phyloP scores from a whole-genome alignment of 2,113 vertebrate species.

The Eonycteris spelaea region DNA sequence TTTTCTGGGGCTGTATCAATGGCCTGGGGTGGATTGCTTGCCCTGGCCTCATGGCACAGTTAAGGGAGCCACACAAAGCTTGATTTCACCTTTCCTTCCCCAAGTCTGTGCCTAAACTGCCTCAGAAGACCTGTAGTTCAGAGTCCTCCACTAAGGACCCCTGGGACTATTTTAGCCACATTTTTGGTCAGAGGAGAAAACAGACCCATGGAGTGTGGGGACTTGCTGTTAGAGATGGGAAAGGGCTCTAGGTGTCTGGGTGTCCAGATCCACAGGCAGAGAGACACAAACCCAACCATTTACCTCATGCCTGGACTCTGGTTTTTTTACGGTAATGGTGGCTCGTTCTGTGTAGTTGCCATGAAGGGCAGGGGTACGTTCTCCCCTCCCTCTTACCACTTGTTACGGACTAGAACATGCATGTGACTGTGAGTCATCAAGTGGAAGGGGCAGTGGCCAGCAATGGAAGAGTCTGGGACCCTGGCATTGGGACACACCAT shows the following conservation, averaged over 20 bases:
- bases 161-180: background rate
- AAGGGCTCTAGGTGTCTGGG: background rate
- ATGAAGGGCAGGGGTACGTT: background rate
- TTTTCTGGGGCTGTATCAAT: background rate
- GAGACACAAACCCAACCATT: background rate
- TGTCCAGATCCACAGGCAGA: background rate
- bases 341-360: background rate
- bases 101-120: background rate
- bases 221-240: background rate
- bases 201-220: background rate
- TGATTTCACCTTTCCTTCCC: background rate
- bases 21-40: background rate
- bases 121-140: background rate
- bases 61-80: background rate
- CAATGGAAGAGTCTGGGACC: background rate
- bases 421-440: background rate
- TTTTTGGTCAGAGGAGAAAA: background rate
- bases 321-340: background rate
- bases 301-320: background rate
- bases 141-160: background rate
- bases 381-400: too few species aligned
- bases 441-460: background rate
- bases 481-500: background rate
- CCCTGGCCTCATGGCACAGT: background rate
- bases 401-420: background rate